Percentiles rank a stretch among this genome's conserved stretches.
Evolutionary conservation across 2,797 vertebrate species (phyloP).

Genomic region (Chelonia mydas): DNA sequence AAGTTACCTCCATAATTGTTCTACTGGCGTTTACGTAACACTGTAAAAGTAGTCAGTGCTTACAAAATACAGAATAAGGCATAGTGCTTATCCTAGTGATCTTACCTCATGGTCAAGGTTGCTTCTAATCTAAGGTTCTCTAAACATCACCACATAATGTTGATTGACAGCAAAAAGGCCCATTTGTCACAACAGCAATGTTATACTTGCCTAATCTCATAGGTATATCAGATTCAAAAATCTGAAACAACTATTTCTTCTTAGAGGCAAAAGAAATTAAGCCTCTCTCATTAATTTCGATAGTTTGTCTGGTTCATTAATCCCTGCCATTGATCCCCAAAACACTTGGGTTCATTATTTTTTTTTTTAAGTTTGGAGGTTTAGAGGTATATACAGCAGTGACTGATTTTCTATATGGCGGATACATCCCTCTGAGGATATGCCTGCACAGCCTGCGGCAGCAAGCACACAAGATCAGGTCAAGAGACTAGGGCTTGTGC

Average conservation of each 20-base stretch:
- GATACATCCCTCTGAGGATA: neutral
- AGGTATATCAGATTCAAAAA: neutral
- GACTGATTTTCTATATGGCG: neutral
- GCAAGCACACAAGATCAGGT: neutral
- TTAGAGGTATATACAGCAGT: neutral
- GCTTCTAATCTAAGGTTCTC: neutral
- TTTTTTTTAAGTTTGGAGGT: neutral
- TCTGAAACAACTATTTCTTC: neutral
- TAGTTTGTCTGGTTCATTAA: neutral
- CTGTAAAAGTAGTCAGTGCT: rapidly evolving
- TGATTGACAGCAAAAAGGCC: neutral
- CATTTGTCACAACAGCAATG: neutral
- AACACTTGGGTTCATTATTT: neutral
- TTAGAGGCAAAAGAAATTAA: neutral
- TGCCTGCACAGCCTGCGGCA: neutral
- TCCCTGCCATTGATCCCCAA: neutral
- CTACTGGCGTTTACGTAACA: neutral
- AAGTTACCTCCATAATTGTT: neutral
- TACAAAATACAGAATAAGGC: neutral
- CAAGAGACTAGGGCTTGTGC: neutral
- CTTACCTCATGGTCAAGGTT: rapidly evolving
- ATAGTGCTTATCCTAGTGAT: rapidly evolving
- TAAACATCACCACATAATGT: neutral
- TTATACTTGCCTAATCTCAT: neutral
- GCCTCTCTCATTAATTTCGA: neutral